Evolutionary conservation across 2,888 invertebrate species (phyloP).

Genomic region (Drosophila multiciliata): DNA sequence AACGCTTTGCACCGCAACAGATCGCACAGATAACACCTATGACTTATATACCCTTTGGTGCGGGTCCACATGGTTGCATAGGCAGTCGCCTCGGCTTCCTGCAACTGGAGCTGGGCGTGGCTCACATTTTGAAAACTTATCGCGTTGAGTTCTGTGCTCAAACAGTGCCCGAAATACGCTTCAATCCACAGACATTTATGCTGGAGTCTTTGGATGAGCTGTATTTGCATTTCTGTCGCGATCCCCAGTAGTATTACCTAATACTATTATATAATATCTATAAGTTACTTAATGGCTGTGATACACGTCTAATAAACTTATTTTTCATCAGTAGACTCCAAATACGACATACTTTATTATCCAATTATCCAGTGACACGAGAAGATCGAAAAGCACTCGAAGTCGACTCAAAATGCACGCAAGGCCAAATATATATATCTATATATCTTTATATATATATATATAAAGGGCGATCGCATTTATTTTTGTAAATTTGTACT

Average conservation of each 20-base stretch:
- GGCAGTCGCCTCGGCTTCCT: constrained; percentile 83
- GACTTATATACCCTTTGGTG: constrained; percentile 82
- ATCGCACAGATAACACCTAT: constrained; percentile 66
- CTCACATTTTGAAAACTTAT: constrained; percentile 70
- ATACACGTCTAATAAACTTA: constrained; percentile 8
- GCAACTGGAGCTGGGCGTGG: constrained; percentile 80
- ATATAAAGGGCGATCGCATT: background rate
- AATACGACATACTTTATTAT: background rate
- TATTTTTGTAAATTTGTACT: background rate
- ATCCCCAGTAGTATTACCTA: constrained; percentile 26
- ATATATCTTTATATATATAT: background rate
- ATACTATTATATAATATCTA: background rate
- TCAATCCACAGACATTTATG: constrained; percentile 81
- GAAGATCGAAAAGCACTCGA: constrained; percentile 23
- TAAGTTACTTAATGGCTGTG: constrained; percentile 28
- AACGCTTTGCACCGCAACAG: constrained; percentile 73
- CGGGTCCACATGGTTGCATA: constrained; percentile 83
- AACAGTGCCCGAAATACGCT: constrained; percentile 73
- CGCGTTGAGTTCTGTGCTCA: constrained; percentile 64
- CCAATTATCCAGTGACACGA: constrained; percentile 11
- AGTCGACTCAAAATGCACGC: constrained; percentile 21
- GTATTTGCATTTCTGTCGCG: constrained; percentile 65
- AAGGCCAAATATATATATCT: constrained; percentile 5
- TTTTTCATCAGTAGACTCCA: constrained; percentile 21
- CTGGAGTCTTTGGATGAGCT: constrained; percentile 79